Evolutionary conservation across 2,888 invertebrate species (phyloP).

Genomic region (Heliconius aoede): DNA sequence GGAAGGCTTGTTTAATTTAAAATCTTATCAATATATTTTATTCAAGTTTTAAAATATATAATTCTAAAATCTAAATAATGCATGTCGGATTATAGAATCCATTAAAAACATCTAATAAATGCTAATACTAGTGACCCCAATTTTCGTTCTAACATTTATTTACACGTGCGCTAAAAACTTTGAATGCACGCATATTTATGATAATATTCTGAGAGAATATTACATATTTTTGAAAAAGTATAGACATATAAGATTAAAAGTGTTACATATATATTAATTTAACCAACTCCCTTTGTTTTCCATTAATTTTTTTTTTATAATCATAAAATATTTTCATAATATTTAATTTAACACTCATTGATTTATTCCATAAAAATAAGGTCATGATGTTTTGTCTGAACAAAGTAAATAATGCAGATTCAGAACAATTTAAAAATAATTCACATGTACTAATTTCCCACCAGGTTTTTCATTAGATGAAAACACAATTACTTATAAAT

Average conservation of each 20-base stretch:
- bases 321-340: too few relatives aligned
- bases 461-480: neutral
- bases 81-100: neutral
- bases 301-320: too few relatives aligned
- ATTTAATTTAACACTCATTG: too few relatives aligned
- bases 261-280: neutral
- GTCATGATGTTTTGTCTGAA: neutral
- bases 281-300: too few relatives aligned
- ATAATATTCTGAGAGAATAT: conserved; percentile 19
- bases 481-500: neutral
- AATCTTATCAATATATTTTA: neutral
- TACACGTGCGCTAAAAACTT: conserved; percentile 15
- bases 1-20: neutral
- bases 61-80: neutral
- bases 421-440: neutral
- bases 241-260: neutral
- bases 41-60: neutral
- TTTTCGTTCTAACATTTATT: conserved; percentile 9
- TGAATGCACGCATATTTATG: conserved; percentile 12
- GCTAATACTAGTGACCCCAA: conserved; percentile 21
- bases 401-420: neutral
- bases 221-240: conserved; percentile 1
- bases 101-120: conserved; percentile 6
- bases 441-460: neutral
- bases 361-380: too few relatives aligned